These are phyloP conservation scores for Brachymystax lenok DNA, from an alignment of 2,797 vertebrate genomes.

Conservation along the genomic window DNA sequence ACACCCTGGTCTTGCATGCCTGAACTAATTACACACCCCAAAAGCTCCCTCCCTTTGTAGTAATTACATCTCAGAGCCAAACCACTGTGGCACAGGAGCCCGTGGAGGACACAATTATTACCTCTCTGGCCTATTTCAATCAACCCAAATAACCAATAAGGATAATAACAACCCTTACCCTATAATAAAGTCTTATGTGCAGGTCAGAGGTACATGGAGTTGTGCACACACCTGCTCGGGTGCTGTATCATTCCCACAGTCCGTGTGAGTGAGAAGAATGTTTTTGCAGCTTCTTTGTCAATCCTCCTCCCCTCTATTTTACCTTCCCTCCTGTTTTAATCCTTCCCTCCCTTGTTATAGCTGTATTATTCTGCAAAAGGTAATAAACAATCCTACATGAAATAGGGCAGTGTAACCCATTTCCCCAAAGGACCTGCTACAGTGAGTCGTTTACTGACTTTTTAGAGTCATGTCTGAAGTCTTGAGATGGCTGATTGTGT, in stretches of 20 bases:
- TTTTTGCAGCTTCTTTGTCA: not conserved
- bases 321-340: not conserved
- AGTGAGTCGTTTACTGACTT: not conserved
- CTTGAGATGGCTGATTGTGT: not conserved
- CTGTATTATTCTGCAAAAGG: not conserved
- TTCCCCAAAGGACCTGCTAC: not conserved
- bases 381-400: not conserved
- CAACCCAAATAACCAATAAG: not conserved
- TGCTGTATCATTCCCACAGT: not conserved
- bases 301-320: not conserved
- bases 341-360: not conserved
- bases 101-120: not conserved
- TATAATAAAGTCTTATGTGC: conserved; percentile 20
- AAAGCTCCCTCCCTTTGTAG: conserved; percentile 54
- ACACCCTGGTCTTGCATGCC: conserved; percentile 54
- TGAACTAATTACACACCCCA: conserved; percentile 63
- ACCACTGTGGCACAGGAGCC: not conserved
- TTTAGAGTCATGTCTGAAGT: not conserved
- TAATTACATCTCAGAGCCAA: conserved; percentile 47
- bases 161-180: conserved; percentile 7
- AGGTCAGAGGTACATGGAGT: not conserved
- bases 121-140: not conserved
- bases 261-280: not conserved
- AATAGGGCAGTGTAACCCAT: not conserved
- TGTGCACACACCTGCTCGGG: not conserved